Conservation (phyloP, 2,113 vertebrate genomes). For the Synchiropus splendidus region DNA sequence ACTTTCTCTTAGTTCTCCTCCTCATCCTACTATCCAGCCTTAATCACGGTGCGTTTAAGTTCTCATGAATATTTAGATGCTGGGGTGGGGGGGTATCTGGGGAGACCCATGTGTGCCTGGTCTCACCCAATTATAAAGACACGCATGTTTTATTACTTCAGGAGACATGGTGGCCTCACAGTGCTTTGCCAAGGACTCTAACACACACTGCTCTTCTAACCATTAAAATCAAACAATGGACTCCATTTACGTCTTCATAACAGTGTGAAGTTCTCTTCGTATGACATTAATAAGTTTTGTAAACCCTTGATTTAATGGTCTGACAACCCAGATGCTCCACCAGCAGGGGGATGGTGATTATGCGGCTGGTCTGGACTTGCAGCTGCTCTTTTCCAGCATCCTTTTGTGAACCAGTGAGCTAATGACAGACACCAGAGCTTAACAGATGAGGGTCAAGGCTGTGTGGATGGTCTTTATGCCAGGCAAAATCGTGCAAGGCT, state of each 20-base stretch:
- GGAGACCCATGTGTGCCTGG: conserved; percentile 50
- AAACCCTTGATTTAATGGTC: too few relatives aligned
- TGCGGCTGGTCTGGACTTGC: conserved; percentile 28
- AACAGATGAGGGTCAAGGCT: conserved; percentile 6
- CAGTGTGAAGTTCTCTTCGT: too few relatives aligned
- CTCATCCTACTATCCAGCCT: conserved; percentile 38
- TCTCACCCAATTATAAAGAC: conserved; percentile 58
- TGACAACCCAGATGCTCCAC: neutral
- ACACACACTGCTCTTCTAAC: too few relatives aligned
- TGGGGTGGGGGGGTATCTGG: conserved; percentile 45
- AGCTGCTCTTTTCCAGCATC: conserved; percentile 32
- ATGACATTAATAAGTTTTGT: too few relatives aligned
- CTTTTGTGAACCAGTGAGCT: conserved; percentile 24
- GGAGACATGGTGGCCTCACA: too few relatives aligned
- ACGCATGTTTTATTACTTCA: conserved; percentile 1
- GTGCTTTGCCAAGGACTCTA: neutral
- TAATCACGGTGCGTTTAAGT: conserved; percentile 54
- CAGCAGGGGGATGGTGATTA: conserved; percentile 20
- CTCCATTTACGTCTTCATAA: too few relatives aligned
- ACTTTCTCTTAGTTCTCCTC: conserved; percentile 22
- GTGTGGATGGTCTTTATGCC: too few relatives aligned
- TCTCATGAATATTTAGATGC: conserved; percentile 61
- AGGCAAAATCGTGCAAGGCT: too few relatives aligned
- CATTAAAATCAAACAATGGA: conserved; percentile 4
- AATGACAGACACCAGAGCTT: conserved; percentile 23